Base-by-base conservation (phyloP, 2,797 vertebrate genomes). In the Crocodylus rhombifer region DNA sequence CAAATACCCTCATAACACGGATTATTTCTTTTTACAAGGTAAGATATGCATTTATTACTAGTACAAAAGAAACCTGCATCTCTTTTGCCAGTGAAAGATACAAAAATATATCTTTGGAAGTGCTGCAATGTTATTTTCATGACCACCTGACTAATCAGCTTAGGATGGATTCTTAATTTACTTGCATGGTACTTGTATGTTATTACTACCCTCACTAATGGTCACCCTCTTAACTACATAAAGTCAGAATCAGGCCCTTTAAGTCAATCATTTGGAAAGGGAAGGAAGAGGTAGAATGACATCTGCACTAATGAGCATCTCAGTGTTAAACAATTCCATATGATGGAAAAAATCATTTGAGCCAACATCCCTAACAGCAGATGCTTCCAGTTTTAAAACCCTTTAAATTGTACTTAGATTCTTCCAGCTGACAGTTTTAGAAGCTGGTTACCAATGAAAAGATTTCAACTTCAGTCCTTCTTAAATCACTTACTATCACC, bases 211-310 rank as follows among this genome's bases (percentile, higher is more conserved):
- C 89, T 90, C 80, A 88, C 63, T 61, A 75, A 63, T 33, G 86
- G 90, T 87, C 92, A 92, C 80, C 82, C 30, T 83, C 80, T 78
- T 84, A 88, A 89, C 87, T 92, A 58, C 87, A 18, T 87, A 89
- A 86, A 73, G 87, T 76, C 3, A 84, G 82, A 87, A 94, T 87
- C 90, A 93, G 94, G 90, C 36, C 61, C 73, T 80, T 95, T 87
- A 90, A 57, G 87, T 80, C 78, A 73, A 87, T 77, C 76, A 80
- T 9, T 42, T 83, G 75, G 42, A 51, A 51, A 51, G 89, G 73
- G 92, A 90, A 61, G 57, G 73, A 73, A 90, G 28, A 42, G 81
- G 58, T 75, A 81, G 94, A 65, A 61, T 67, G 57, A 90, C 85
- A 51, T 36, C 82, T 30, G 13, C 77, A 6, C 42, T 90, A 82